Percentiles rank a stretch among this genome's conserved stretches.
Conservation (phyloP, 1,140 invertebrate genomes). For the Ridgeia piscesae region DNA sequence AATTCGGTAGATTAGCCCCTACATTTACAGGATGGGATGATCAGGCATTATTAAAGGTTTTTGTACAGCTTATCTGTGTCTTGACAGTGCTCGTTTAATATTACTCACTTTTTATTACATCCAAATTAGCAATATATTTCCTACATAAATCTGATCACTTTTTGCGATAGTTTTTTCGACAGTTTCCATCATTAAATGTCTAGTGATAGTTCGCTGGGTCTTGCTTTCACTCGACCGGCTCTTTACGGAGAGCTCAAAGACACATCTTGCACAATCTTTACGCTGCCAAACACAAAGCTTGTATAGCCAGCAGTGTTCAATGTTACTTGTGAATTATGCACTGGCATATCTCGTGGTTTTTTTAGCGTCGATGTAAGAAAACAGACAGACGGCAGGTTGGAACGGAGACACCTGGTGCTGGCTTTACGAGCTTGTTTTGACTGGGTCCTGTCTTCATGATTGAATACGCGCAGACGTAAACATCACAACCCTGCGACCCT, state of each 20-base stretch:
- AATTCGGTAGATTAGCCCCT: too few relatives aligned
- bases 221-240: background rate
- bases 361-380: background rate
- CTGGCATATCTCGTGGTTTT: background rate
- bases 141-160: too few relatives aligned
- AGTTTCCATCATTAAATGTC: too few relatives aligned
- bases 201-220: too few relatives aligned
- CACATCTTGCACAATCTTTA: background rate
- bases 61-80: too few relatives aligned
- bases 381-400: background rate
- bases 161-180: too few relatives aligned
- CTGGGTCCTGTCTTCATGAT: background rate
- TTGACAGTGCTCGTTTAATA: too few relatives aligned
- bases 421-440: background rate
- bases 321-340: background rate
- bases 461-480: background rate
- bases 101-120: too few relatives aligned
- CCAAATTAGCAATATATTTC: too few relatives aligned
- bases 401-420: background rate
- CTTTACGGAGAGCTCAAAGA: background rate
- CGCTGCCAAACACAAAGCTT: background rate
- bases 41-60: too few relatives aligned
- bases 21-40: too few relatives aligned
- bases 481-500: background rate
- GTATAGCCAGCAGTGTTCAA: background rate